Conservation (phyloP, 2,888 invertebrate species). For the Nemurella pictetii region DNA sequence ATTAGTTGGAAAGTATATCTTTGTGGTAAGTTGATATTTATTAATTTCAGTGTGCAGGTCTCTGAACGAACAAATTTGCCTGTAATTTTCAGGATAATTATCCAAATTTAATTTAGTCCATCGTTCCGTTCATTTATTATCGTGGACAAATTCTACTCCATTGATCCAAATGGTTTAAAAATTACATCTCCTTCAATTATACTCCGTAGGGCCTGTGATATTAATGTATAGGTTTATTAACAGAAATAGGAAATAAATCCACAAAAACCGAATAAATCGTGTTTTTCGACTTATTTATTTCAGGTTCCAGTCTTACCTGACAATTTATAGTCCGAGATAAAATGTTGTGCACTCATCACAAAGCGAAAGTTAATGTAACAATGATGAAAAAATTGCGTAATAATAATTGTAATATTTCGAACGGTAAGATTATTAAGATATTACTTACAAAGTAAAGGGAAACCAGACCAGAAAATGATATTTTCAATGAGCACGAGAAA, state of each 20-base stretch:
- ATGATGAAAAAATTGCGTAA: no score
- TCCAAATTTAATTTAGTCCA: background rate
- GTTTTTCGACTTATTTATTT: no score
- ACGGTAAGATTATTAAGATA: no score
- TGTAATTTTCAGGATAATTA: background rate
- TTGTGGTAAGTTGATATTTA: background rate
- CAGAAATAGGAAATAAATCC: slow-evolving; percentile 19
- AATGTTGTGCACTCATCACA: no score
- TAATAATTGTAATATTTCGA: no score
- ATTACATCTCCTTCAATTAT: slow-evolving; percentile 20
- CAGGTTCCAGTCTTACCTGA: no score
- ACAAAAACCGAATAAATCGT: background rate
- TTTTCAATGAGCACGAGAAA: no score
- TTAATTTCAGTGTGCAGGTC: background rate
- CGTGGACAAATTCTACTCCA: slow-evolving; percentile 21
- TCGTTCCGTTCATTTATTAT: background rate
- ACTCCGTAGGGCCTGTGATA: slow-evolving; percentile 31
- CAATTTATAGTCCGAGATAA: no score
- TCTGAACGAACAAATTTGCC: background rate
- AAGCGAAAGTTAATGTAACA: no score
- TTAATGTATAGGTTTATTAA: slow-evolving; percentile 32
- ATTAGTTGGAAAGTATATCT: background rate
- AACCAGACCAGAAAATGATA: no score
- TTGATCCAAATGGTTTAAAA: slow-evolving; percentile 1
- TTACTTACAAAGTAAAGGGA: no score